These are phyloP conservation scores for Lasius fuliginosus DNA, from an alignment of 2,888 invertebrate genomes.

Conservation along the genomic window DNA sequence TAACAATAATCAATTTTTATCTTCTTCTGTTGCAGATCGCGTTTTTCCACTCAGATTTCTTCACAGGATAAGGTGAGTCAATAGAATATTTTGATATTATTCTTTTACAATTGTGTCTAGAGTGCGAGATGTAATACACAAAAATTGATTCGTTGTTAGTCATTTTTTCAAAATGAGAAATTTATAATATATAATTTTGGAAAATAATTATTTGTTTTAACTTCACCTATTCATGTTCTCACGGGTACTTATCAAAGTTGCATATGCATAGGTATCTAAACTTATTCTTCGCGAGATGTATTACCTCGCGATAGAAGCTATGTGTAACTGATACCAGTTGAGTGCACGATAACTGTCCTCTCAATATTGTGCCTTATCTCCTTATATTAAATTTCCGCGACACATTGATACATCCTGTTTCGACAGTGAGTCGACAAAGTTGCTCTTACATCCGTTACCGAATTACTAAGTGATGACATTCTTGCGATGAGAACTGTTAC, in stretches of 20 bases:
- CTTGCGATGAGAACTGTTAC: constrained; percentile 25
- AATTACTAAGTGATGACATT: constrained; percentile 56
- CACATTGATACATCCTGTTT: constrained; percentile 54
- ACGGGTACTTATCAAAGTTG: constrained; percentile 1
- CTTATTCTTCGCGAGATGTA: constrained; percentile 15
- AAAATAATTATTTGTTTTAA: background rate
- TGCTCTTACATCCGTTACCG: constrained; percentile 38
- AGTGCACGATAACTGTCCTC: constrained; percentile 31
- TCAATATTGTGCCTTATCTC: constrained; percentile 43
- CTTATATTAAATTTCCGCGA: constrained; percentile 24
- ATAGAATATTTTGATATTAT: background rate
- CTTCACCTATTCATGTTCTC: constrained; percentile 5
- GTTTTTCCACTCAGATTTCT: background rate
- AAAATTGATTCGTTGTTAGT: background rate
- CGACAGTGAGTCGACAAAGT: constrained; percentile 43
- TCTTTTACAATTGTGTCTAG: background rate
- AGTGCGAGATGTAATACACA: background rate
- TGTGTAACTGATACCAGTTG: constrained; percentile 30
- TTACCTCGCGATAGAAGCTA: constrained; percentile 41
- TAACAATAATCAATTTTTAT: background rate
- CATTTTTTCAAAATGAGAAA: background rate
- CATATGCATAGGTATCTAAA: background rate
- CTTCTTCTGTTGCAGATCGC: constrained; percentile 42
- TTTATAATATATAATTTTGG: constrained; percentile 1
- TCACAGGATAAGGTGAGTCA: constrained; percentile 34